Conservation (phyloP, 2,888 invertebrate genomes). For the Folsomia manolachei region DNA sequence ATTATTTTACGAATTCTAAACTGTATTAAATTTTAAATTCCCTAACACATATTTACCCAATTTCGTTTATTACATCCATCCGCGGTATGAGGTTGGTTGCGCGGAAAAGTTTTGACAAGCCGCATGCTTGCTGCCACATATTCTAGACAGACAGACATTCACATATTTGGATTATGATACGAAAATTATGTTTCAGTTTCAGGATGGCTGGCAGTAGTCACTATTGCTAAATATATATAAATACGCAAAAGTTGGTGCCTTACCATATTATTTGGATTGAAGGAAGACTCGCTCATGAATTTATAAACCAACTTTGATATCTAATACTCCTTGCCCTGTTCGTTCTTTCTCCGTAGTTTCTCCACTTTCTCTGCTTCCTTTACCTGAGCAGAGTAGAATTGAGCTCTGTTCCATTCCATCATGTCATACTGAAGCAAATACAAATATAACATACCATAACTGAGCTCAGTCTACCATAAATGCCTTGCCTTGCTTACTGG, state of each 20-base stretch:
- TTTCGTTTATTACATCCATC: not conserved
- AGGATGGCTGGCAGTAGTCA: too few relatives aligned
- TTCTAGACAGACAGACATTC: too few relatives aligned
- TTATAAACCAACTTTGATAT: slow-evolving; percentile 1
- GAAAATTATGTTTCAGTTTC: slow-evolving; percentile 8
- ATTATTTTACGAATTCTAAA: not conserved
- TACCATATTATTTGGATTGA: not conserved
- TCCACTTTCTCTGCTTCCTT: not conserved
- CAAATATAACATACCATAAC: not conserved
- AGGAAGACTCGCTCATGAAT: not conserved
- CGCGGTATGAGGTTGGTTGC: not conserved
- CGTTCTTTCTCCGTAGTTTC: not conserved
- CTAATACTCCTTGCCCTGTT: too few relatives aligned
- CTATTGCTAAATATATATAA: too few relatives aligned
- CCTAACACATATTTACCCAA: too few relatives aligned
- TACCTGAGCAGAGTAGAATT: too few relatives aligned
- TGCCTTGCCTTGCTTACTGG: not conserved
- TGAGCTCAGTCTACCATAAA: not conserved
- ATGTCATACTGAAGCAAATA: not conserved
- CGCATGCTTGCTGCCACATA: not conserved
- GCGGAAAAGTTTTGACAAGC: not conserved
- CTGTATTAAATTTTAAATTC: too few relatives aligned
- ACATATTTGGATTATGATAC: slow-evolving; percentile 8
- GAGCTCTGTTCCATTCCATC: too few relatives aligned
- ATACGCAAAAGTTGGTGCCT: not conserved